Conservation (phyloP, 2,888 invertebrate genomes). For the Eristalis intricaria region DNA sequence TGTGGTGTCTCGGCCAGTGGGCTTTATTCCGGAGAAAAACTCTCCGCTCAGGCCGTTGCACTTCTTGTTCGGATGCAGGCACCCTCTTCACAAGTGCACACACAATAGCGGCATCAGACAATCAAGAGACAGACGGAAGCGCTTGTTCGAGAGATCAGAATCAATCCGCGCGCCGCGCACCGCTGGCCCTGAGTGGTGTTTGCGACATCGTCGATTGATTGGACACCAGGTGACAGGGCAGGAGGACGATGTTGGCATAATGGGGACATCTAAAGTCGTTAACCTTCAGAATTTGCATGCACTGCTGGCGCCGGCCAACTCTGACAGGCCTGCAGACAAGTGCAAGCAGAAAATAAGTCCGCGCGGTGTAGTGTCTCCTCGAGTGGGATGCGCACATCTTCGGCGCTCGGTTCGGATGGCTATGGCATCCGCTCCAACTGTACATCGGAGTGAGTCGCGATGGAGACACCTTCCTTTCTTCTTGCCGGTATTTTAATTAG, state of each 20-base stretch:
- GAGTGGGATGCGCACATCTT: slow-evolving; percentile 36
- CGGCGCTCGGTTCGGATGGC: slow-evolving; percentile 31
- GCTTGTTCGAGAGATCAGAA: slow-evolving; percentile 27
- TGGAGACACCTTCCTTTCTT: slow-evolving; percentile 5
- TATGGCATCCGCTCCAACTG: slow-evolving; percentile 1
- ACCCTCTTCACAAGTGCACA: background rate
- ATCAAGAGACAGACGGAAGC: slow-evolving; percentile 33
- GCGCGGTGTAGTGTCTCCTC: background rate
- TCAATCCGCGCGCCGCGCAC: background rate
- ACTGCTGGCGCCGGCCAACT: background rate
- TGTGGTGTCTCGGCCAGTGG: background rate
- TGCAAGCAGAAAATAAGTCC: background rate
- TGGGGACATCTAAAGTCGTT: slow-evolving; percentile 34
- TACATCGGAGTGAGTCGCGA: background rate
- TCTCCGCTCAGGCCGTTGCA: background rate
- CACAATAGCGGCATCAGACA: slow-evolving; percentile 13
- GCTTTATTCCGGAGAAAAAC: background rate
- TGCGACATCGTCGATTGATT: slow-evolving; percentile 19
- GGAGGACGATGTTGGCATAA: background rate
- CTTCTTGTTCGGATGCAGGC: background rate
- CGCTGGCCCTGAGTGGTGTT: background rate
- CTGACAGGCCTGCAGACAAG: background rate
- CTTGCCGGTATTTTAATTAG: slow-evolving; percentile 67
- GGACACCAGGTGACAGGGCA: slow-evolving; percentile 13
- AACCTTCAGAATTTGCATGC: slow-evolving; percentile 36